Base-by-base conservation (phyloP, 2,797 vertebrate genomes). In the Anguilla obscura region DNA sequence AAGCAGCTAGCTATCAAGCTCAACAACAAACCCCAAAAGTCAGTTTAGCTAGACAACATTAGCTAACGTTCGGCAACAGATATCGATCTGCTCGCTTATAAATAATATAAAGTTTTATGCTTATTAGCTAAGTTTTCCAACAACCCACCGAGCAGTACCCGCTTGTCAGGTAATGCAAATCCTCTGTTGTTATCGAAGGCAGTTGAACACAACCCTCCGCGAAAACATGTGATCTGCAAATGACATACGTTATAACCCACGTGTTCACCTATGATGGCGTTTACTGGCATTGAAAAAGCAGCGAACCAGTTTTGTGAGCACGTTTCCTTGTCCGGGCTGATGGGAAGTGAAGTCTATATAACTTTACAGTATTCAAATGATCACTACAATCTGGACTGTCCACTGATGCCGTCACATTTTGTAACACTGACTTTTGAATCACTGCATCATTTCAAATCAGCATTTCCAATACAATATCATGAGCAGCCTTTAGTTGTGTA, bases 201-300 rank as follows among this genome's bases (percentile, higher is more conserved):
- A 63, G 52, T 21, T 30, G 56, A 82, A 48, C 74, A 82, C 85
- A n/a, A 40, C 54, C 4, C 54, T 18, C 58, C 52, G 36, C 84
- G 84, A 69, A 76, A 80, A 54, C 87, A 86, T 56, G 88, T 88
- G 88, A 88, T 85, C 45, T 45, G 74, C n/a, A 76, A 79, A 86
- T 74, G n/a, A 79, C 84, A 76, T 88, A 79, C 54, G 76, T 6
- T 52, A 10, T 86, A 16, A 27, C 36, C n/a, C 60, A 30, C 60
- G 85, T 48, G 74, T 36, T 76, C 30, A 33, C 71, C 14, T 63
- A 56, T 45, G 40, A 40, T 40, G 40, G 40, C 54, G 14, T 56
- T 9, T 56, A 16, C 9, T 9, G 54, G 30, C 9, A 74, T 74
- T 36, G 27, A 21, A 40, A 21, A 21, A 52, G 50, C 50, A 52